These are phyloP conservation scores for Peromyscus polionotus DNA, from an alignment of 2,113 vertebrate species.

Conservation along the genomic window DNA sequence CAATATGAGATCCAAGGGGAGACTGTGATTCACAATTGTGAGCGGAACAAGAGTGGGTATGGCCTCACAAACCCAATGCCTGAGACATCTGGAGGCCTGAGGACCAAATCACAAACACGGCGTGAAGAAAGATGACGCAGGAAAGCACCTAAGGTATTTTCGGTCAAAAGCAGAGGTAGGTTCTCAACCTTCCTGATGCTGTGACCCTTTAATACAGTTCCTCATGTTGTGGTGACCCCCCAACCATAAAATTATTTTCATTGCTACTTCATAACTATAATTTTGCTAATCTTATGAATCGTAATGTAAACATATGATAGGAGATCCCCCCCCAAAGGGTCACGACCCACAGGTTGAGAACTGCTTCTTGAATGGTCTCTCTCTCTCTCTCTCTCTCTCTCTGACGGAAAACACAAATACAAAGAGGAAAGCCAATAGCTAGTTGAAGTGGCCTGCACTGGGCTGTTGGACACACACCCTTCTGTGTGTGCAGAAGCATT, in stretches of 20 bases:
- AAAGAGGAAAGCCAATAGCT: neutral
- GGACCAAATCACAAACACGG: neutral
- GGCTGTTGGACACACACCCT: neutral
- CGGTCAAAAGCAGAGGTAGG: neutral
- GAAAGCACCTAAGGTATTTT: neutral
- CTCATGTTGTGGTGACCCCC: neutral
- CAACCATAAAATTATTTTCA: neutral
- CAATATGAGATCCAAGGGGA: neutral
- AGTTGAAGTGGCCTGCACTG: too few species aligned
- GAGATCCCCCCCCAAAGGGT: too few species aligned
- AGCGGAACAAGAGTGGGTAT: fast-evolving
- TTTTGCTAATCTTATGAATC: neutral
- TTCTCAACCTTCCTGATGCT: neutral
- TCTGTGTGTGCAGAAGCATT: neutral
- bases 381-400: too few species aligned
- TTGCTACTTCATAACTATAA: neutral
- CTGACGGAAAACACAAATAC: neutral
- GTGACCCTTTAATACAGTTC: neutral
- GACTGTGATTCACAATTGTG: neutral
- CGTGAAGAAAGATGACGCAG: neutral
- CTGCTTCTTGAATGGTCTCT: neutral
- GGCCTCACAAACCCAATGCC: neutral
- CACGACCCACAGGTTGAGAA: neutral
- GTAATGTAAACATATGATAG: neutral
- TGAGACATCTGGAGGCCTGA: neutral